Evolutionary conservation across 2,797 vertebrate species (phyloP).

Genomic region (Pelochelys cantorii): DNA sequence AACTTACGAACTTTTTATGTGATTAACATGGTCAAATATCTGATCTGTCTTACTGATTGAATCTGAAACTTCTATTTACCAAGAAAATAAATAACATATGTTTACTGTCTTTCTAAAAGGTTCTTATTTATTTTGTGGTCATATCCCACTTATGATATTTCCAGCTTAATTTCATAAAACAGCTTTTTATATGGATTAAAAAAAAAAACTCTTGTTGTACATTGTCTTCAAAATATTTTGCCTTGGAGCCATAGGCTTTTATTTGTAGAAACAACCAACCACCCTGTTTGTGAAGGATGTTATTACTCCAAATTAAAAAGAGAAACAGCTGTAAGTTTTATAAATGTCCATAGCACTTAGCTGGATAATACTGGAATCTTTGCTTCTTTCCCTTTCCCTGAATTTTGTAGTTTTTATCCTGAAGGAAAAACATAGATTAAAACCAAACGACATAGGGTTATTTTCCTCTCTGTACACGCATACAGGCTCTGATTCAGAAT

Average conservation of each 20-base stretch:
- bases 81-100: conserved; percentile 98
- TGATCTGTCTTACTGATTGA: conserved; percentile 97
- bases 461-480: conserved; percentile 9
- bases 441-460: conserved; percentile 33
- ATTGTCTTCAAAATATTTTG: conserved; percentile 82
- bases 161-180: conserved; percentile 86
- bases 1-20: conserved; percentile 89
- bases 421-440: conserved; percentile 47
- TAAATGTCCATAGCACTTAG: conserved; percentile 36
- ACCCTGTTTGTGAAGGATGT: conserved; percentile 62
- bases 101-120: conserved; percentile 85
- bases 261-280: conserved; percentile 75
- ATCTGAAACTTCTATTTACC: conserved; percentile 97
- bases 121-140: conserved; percentile 86
- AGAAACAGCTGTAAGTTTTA: conserved; percentile 75
- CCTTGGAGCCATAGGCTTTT: conserved; percentile 79
- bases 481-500: conserved; percentile 23
- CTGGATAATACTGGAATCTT: conserved; percentile 50
- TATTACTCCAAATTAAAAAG: conserved; percentile 74
- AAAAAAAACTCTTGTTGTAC: conserved; percentile 76
- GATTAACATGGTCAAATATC: conserved; percentile 94
- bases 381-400: conserved; percentile 27
- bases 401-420: not conserved
- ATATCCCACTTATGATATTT: conserved; percentile 85
- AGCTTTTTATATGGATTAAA: conserved; percentile 80